Conservation (phyloP, 2,113 vertebrate species). For the Dromas ardeola region DNA sequence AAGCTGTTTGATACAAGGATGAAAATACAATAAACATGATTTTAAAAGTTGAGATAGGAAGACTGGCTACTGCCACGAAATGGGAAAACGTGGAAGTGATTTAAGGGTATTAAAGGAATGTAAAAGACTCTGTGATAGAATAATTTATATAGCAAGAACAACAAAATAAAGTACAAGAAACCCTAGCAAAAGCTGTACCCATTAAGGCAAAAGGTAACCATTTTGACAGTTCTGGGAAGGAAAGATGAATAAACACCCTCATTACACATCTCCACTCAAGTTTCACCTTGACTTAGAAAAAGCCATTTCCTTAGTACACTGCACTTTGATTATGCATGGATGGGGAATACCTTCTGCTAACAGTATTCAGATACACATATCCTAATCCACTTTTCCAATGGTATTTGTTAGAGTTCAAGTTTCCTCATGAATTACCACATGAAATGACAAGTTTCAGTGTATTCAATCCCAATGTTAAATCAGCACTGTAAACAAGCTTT, state of each 20-base stretch:
- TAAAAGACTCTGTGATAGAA: not conserved
- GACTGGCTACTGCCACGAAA: slow-evolving; percentile 11
- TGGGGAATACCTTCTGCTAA: not conserved
- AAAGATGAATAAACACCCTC: not conserved
- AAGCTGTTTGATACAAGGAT: slow-evolving; percentile 37
- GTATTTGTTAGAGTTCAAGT: not conserved
- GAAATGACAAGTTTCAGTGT: not conserved
- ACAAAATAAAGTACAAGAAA: not conserved
- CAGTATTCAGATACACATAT: not conserved
- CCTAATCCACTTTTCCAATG: not conserved
- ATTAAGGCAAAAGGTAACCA: not conserved
- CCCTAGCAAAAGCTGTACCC: not conserved
- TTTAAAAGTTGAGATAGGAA: slow-evolving; percentile 30
- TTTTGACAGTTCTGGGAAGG: not conserved
- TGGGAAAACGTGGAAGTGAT: not conserved
- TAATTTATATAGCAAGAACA: slow-evolving; percentile 5
- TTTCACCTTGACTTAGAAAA: slow-evolving; percentile 7
- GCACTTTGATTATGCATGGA: not conserved
- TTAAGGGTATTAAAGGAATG: slow-evolving; percentile 10
- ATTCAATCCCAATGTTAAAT: not conserved
- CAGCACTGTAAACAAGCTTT: not conserved
- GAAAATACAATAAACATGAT: slow-evolving; percentile 50
- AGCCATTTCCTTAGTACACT: not conserved
- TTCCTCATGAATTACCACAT: not conserved
- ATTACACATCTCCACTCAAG: not conserved